Evolutionary conservation across 2,797 vertebrate genomes (phyloP).

Genomic region (Cyprinodon diabolis): DNA sequence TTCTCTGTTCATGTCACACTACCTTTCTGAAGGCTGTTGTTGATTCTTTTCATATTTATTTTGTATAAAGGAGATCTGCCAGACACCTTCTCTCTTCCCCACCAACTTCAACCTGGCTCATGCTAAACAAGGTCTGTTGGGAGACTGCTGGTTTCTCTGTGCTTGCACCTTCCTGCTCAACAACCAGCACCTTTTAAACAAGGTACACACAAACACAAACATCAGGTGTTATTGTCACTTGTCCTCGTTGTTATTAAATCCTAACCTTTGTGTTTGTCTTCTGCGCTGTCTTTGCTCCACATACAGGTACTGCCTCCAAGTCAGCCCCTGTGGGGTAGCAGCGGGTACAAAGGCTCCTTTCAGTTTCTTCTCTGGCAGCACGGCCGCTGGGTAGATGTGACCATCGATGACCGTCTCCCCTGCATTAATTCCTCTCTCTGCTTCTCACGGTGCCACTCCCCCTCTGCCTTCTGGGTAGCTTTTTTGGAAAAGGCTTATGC

Average conservation of each 20-base stretch:
- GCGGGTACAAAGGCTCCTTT: constrained; percentile 86
- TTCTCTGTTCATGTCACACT: background rate
- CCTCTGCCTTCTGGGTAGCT: constrained; percentile 93
- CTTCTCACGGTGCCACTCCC: constrained; percentile 91
- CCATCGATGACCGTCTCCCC: constrained; percentile 90
- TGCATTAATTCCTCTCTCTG: constrained; percentile 89
- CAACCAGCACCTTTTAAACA: constrained; percentile 84
- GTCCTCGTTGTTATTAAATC: background rate
- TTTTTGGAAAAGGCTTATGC: constrained; percentile 96
- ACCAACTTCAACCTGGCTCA: constrained; percentile 79
- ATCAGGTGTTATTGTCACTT: background rate
- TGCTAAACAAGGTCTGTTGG: constrained; percentile 92
- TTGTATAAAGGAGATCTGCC: constrained; percentile 87
- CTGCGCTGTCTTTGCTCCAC: background rate
- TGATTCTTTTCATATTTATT: background rate
- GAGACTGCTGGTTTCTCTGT: constrained; percentile 98
- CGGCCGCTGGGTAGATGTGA: constrained; percentile 91
- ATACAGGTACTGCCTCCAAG: constrained; percentile 87
- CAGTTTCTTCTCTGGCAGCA: constrained; percentile 89
- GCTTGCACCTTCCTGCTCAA: constrained; percentile 90
- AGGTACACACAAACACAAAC: constrained; percentile 76
- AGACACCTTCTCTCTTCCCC: constrained; percentile 84
- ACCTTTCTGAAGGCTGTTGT: background rate
- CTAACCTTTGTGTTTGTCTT: background rate
- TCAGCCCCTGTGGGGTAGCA: constrained; percentile 88